Evolutionary conservation across 2,113 vertebrate genomes (phyloP), one percentile per base, ranked within the genome.

Genomic region (Cromileptes altivelis): DNA sequence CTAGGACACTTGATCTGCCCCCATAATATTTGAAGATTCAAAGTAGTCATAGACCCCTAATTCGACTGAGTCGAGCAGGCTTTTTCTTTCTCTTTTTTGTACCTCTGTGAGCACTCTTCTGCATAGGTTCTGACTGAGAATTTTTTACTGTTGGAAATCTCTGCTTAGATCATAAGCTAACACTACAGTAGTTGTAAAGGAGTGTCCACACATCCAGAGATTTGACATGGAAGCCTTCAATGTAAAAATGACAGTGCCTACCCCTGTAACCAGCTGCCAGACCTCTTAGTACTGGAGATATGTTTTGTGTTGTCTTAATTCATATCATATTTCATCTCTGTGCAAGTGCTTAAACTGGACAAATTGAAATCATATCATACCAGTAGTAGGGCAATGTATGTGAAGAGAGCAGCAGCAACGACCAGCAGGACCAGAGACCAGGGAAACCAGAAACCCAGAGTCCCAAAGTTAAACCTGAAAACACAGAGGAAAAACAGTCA

Each of bases 341-440:
- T 15, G n/a, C 27, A 52, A 42, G 11, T 58, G 57, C 15, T 42
- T 47, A 30, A 80, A 45, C 3, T 37, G 40, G 8, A 58, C 0
- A 11, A 7, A 40, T 3, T 68, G 5, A 57, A 37, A 56, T 61
- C 8, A 30, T 5, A 55, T 72, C 13, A 3, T 91, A 97, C 97
- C 95, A 97, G 4, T 6, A 98, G 88, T 1, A 97, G 69, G 0
- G 96, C 88, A 56, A 96, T 91, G 89, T 98, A 98, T 0, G 90
- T 75, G 25, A 97, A 96, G 60, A 96, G 82, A 40, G 94, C 45
- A 0, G 92, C 94, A 33, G 96, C 93, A 27, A 96, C 53, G 1
- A 94, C 92, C 78, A 98, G 91, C 79, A 97, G 89, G 37, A 97
- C 89, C 77, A 96, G 78, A 62, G 97, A 97, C 97, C 97, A 98